A percentile compares a stretch with the other conserved stretches of the same genome.
These are phyloP conservation scores for Catocala sponsa DNA, from an alignment of 2,888 invertebrate species.

Conservation along the genomic window DNA sequence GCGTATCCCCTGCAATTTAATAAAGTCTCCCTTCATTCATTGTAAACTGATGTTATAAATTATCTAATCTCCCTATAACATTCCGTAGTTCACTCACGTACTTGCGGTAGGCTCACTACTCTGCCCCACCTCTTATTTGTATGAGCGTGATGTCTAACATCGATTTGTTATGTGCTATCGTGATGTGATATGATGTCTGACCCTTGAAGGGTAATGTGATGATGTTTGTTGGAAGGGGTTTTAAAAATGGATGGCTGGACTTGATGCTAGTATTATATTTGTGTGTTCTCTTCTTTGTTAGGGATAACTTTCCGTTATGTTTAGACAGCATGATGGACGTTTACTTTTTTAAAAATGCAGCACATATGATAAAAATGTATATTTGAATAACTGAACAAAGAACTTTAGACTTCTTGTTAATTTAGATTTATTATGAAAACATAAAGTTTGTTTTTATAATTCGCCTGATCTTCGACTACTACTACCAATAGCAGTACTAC, in stretches of 20 bases:
- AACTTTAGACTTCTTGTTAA: too few relatives aligned
- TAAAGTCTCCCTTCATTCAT: constrained; percentile 7
- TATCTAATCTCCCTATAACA: constrained; percentile 24
- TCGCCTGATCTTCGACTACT: too few relatives aligned
- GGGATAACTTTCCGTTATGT: too few relatives aligned
- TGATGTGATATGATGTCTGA: constrained; percentile 37
- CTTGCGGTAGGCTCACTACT: constrained; percentile 71
- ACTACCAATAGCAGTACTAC: too few relatives aligned
- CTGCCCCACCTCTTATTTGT: constrained; percentile 57
- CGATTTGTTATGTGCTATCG: constrained; percentile 61
- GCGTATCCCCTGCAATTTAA: not conserved
- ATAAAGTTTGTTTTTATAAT: too few relatives aligned
- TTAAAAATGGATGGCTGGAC: not conserved
- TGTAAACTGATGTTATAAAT: constrained; percentile 23
- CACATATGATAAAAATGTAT: too few relatives aligned
- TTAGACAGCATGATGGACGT: too few relatives aligned
- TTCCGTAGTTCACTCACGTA: constrained; percentile 65
- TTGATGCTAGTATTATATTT: too few relatives aligned
- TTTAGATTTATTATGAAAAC: too few relatives aligned
- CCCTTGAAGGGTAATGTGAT: constrained; percentile 40
- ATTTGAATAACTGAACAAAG: too few relatives aligned
- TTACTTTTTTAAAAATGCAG: too few relatives aligned
- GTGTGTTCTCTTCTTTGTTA: too few relatives aligned
- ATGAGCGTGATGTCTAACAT: constrained; percentile 55
- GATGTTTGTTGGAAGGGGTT: constrained; percentile 9